Evolutionary conservation across 2,888 invertebrate species (phyloP), one percentile per base, ranked within the genome.

Genomic region (Synergus itoensis): DNA sequence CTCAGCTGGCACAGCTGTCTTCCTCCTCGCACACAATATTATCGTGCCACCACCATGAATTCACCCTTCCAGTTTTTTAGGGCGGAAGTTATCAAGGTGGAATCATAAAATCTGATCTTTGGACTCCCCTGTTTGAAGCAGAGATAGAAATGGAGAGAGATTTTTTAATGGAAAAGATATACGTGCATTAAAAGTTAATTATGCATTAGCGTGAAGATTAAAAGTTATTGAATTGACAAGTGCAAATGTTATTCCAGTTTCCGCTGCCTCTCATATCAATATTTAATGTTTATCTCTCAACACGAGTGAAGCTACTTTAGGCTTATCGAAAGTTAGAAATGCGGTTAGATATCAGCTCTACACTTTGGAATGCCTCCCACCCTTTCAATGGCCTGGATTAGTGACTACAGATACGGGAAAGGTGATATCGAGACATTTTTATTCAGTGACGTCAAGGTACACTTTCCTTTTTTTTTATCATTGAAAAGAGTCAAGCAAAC

Each of bases 1-100:
- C 82, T 83, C 86, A 85, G 85, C 86, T 85, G 85, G 82, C 88
- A 86, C 89, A 89, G 87, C 73, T 73, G 73, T 53, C 73, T 53
- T 18, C 53, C 73, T 73, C 48, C 28, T 36, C 16, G 11, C 89
- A 88, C 89, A 83, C 81, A 43, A 76, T 62, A 76, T 76, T 60
- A 73, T 73, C 77, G 64, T 48, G 64, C 60, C 41, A 43, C 64
- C 53, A 73, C 73, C n/a, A 41, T 43, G 36, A 21, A 57, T 57
- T 53, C n/a, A 57, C 53, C 53, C 73, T 53, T 73, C 12, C 5
- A 11, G 16, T 73, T 57, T 43, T 73, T 73, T 53, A 48, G 36
- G 45, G 16, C 9, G 12, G 28, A 69, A 69, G 48, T 48, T 69
- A 69, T 48, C 69, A 28, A n/a, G 45, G 5, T 11, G 4, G 40